Evolutionary conservation across 2,797 vertebrate species (phyloP), one percentile per base, ranked within the genome.

Genomic region (Eulemur albifrons): DNA sequence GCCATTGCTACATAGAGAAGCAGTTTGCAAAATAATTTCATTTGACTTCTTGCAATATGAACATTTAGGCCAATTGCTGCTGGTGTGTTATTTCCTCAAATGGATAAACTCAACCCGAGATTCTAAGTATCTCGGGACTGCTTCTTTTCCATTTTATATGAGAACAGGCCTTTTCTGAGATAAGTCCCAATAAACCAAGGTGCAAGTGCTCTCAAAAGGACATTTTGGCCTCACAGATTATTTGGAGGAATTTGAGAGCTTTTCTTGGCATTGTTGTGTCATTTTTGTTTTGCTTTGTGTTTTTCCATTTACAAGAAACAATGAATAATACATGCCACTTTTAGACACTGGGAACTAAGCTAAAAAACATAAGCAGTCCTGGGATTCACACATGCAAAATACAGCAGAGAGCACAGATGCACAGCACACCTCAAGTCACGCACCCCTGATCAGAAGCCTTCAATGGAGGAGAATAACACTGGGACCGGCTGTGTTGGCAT

Each of bases 31-130:
- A 88, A 91, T 81, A 59, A 93, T 73, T 90, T 65, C 30, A 45
- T 90, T 77, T 82, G 88, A 69, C 45, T 96, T 95, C 80, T 84
- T 69, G 52, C 63, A 92, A 48, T 67, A 84, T 50, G 73, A 88
- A 77, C 80, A 57, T 38, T 69, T 72, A 93, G 76, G 81, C 54
- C 27, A 40, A 7, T 32, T 35, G 45, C 83, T 70, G 77, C 23
- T 54, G 1, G 1, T 45, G 3, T 23, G 81, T 84, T 76, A 43
- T 81, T 72, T 90, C 43, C 57, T 94, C 61, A 35, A 59, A 21
- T 18, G 75, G 38, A 73, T 75, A 69, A 73, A 70, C 32, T 76
- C 85, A 96, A 15, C 21, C 57, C 3, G 13, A 59, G 32, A 76
- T 79, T 76, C 27, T 52, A 69, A 82, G 27, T 65, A 45, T 52